A percentile compares a stretch with the other conserved stretches of the same genome.
Evolutionary conservation across 2,113 vertebrate genomes (phyloP).

Genomic region (Alethe castanea): DNA sequence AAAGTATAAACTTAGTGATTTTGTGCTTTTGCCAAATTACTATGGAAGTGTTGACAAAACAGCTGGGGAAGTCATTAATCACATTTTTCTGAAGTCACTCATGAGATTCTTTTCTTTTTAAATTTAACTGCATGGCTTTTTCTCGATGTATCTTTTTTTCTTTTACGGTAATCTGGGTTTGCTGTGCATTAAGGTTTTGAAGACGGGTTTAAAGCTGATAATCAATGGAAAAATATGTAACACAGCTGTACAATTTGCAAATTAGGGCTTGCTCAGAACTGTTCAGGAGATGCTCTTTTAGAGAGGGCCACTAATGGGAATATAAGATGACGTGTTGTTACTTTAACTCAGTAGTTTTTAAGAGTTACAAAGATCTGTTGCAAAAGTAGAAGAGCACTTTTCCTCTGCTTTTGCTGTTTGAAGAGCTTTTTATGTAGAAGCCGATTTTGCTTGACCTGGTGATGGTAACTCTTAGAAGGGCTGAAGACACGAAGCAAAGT

Average conservation of each 20-base stretch:
- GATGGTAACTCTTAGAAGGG: neutral
- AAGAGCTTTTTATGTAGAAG: neutral
- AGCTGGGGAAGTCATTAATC: constrained; percentile 33
- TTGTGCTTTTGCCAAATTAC: constrained; percentile 62
- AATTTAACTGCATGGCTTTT: constrained; percentile 8
- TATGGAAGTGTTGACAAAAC: constrained; percentile 66
- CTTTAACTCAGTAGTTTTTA: neutral
- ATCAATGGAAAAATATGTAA: neutral
- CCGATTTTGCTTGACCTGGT: neutral
- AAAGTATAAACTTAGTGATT: constrained; percentile 29
- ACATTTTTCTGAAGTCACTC: constrained; percentile 44
- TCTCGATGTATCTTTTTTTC: neutral
- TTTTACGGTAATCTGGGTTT: neutral
- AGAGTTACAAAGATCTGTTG: neutral
- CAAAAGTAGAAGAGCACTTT: neutral
- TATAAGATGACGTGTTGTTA: neutral
- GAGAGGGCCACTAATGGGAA: neutral
- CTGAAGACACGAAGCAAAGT: neutral
- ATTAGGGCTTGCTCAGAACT: neutral
- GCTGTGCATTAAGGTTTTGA: neutral
- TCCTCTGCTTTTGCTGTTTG: neutral
- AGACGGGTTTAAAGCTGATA: neutral
- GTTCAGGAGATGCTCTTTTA: neutral
- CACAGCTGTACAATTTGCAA: neutral
- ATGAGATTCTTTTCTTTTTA: constrained; percentile 32